A percentile compares a stretch with the other conserved stretches of the same genome.
These are phyloP conservation scores for Eleginops maclovinus DNA, from an alignment of 2,113 vertebrate genomes.

Conservation along the genomic window DNA sequence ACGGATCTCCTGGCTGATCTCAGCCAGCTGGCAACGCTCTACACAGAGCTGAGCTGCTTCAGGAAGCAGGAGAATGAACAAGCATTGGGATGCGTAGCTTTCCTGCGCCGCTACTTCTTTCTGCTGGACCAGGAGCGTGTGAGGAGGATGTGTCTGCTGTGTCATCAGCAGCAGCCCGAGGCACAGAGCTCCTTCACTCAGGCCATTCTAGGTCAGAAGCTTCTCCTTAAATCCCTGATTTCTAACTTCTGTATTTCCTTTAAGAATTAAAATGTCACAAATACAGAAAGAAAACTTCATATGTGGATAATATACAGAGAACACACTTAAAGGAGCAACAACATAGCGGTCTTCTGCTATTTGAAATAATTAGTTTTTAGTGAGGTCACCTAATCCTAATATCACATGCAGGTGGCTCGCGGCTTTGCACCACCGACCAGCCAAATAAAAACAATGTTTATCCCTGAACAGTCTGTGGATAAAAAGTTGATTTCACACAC, in stretches of 20 bases:
- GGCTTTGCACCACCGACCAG: too few species aligned
- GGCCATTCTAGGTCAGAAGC: constrained; percentile 89
- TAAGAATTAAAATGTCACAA: not conserved
- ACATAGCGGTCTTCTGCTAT: not conserved
- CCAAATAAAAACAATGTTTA: too few species aligned
- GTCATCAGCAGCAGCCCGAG: constrained; percentile 75
- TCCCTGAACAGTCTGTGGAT: too few species aligned
- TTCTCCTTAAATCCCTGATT: not conserved
- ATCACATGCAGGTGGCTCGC: too few species aligned
- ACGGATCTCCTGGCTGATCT: constrained; percentile 82
- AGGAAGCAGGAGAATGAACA: constrained; percentile 32
- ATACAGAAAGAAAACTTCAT: not conserved
- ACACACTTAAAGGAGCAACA: not conserved
- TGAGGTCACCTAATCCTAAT: too few species aligned
- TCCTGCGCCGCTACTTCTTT: constrained; percentile 91
- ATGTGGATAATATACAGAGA: not conserved
- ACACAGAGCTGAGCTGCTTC: constrained; percentile 89
- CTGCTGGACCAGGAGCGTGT: constrained; percentile 91
- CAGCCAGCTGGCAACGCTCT: constrained; percentile 86
- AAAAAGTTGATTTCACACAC: too few species aligned
- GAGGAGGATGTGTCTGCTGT: constrained; percentile 87
- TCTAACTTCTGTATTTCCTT: not conserved
- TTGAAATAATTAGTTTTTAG: not conserved
- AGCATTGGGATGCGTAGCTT: constrained; percentile 61
- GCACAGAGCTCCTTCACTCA: constrained; percentile 87